Evolutionary conservation across 2,113 vertebrate genomes (phyloP), one percentile per base, ranked within the genome.

Genomic region (Microtus montanus): DNA sequence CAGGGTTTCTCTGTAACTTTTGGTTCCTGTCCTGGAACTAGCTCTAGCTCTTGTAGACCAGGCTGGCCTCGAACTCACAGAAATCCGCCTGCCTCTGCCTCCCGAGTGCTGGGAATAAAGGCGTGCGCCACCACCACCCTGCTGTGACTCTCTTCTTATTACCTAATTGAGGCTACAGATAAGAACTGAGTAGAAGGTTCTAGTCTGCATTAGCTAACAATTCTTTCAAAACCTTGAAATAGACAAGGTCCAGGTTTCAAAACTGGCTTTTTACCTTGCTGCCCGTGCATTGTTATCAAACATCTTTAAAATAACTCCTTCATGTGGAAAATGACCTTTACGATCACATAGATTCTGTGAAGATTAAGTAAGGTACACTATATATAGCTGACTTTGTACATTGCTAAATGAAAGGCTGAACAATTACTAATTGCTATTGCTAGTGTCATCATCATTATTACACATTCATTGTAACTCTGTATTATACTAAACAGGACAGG

Each of bases 281-380:
- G 38, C 73, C 30, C 87, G 7, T 79, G 44, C 71, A 75, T 70
- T 33, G 38, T 89, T 80, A 86, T 38, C 73, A 70, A 89, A 52
- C n/a, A 41, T 90, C 20, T 87, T 89, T 80, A 75, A 87, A 89
- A 79, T 87, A 10, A 49, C 94, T 93, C 87, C 71, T 30, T 75
- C 15, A 3, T 90, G 17, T 58, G 47, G 71, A 92, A 95, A 95
- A 66, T 87, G 30, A 38, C 1, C 91, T 38, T 49, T 14, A 73
- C 79, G 5, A 75, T 73, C 52, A 73, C 28, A 44, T 61, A 93
- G 90, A 68, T 89, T 68, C 58, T 87, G 17, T 38, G 84, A 91
- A 92, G 79, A 83, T 93, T 77, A 94, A 89, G 44, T 94, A 89
- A 93, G 44, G 70, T 58, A 49, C 33, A 87, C 83, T 82, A 80